A percentile compares a stretch with the other conserved stretches of the same genome.
These are phyloP conservation scores for Pluvialis apricaria DNA, from an alignment of 2,113 vertebrate species.

Conservation along the genomic window DNA sequence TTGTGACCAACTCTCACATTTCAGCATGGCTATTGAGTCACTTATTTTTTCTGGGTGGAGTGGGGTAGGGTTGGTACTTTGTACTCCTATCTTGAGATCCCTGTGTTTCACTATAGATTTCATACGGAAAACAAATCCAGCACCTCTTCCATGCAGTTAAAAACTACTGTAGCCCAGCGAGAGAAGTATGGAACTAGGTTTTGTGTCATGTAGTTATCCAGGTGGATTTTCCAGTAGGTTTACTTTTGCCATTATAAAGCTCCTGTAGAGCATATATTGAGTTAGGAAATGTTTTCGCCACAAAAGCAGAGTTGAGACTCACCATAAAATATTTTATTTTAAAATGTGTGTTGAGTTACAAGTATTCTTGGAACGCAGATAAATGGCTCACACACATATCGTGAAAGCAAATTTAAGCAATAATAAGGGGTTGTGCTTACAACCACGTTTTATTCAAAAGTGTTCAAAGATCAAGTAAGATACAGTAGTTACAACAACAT, in stretches of 20 bases:
- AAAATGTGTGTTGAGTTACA: slow-evolving; percentile 10
- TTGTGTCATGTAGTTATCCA: not conserved
- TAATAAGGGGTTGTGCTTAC: not conserved
- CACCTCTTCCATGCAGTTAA: not conserved
- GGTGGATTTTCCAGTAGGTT: slow-evolving; percentile 9
- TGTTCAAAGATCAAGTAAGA: not conserved
- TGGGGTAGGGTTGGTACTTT: not conserved
- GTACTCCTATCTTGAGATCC: not conserved
- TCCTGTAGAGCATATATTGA: not conserved
- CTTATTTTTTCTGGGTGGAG: not conserved
- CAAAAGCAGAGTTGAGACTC: not conserved
- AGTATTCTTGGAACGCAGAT: not conserved
- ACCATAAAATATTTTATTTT: not conserved
- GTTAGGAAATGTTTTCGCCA: not conserved
- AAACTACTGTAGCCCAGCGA: not conserved
- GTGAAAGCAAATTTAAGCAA: not conserved
- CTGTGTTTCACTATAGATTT: not conserved
- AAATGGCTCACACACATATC: not conserved
- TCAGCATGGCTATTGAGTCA: not conserved
- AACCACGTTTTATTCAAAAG: not conserved
- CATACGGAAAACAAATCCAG: accelerated
- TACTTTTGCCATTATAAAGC: slow-evolving; percentile 5
- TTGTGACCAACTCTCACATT: not conserved
- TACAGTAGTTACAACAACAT: not conserved
- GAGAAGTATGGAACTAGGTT: not conserved